Percentiles rank a stretch among this genome's conserved stretches.
phyloP scores from a whole-genome alignment of 2,888 invertebrate genomes.

The Sympetrum striolatum region DNA sequence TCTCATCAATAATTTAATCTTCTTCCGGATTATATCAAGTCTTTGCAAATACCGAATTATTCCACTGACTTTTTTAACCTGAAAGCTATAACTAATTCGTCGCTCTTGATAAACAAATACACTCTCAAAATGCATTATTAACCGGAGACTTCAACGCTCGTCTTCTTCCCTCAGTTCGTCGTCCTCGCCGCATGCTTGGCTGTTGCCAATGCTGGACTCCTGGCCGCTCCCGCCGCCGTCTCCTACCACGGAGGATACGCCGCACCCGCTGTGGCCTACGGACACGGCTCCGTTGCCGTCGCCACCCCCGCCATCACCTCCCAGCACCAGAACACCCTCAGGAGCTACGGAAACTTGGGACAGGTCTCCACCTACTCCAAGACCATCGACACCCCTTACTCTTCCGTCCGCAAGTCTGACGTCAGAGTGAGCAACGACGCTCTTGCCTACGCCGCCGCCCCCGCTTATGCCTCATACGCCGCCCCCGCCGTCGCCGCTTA shows the following conservation, averaged over 20 bases:
- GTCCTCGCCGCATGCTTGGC: constrained; percentile 52
- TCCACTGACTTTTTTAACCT: no score
- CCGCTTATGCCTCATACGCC: constrained; percentile 46
- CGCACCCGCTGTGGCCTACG: constrained; percentile 10
- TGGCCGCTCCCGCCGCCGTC: constrained; percentile 47
- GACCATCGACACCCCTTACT: constrained; percentile 51
- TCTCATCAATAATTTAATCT: no score
- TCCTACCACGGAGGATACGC: constrained; percentile 49
- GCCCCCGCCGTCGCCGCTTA: constrained; percentile 20
- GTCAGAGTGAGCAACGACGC: constrained; percentile 51
- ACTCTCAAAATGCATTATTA: no score
- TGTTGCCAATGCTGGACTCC: constrained; percentile 53
- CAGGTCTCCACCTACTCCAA: constrained; percentile 65
- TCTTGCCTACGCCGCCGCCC: constrained; percentile 48
- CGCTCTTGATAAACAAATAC: no score
- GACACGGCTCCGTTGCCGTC: constrained; percentile 10
- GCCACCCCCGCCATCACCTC: constrained; percentile 62
- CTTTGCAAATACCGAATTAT: no score
- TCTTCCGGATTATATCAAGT: no score
- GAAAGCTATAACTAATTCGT: no score
- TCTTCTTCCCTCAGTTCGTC: constrained; percentile 49
- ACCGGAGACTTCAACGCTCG: neutral
- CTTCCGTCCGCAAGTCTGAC: constrained; percentile 51
- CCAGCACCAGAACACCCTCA: constrained; percentile 63
- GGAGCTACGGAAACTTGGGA: constrained; percentile 40